Evolutionary conservation across 2,888 invertebrate genomes (phyloP), one percentile per base, ranked within the genome.

Genomic region (Erannis defoliaria): DNA sequence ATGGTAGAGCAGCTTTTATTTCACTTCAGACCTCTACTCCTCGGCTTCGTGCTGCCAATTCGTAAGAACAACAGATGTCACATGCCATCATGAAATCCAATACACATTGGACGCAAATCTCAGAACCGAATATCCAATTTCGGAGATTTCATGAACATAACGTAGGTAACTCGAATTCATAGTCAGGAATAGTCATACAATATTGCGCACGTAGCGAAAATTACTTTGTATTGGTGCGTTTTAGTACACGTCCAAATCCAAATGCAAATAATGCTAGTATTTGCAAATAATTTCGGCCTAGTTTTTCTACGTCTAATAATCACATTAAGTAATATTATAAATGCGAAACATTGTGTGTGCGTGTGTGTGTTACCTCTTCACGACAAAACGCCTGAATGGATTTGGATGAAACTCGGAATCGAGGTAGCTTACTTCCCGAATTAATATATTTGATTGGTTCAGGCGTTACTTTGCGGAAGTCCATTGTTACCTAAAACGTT

Each of bases 51-150:
- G 62, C 31, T 29, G 35, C 29, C 57, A 50, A 58, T 57, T 54
- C 56, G 40, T 53, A 57, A 26, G 38, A 55, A 59, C 55, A 64
- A 31, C 68, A 68, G 66, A 66, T 67, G 70, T 62, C 62, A 51
- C 50, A 26, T 48, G 38, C 10, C 50, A 64, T 64, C 62, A 71
- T 67, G 37, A 56, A 66, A 61, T 38, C 55, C 51, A 49, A 59
- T 63, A 68, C 56, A 62, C 60, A 58, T 62, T 58, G 51, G 35
- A 66, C 33, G 23, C 45, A 49, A 61, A 58, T 53, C 50, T 46
- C 46, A 19, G 45, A 35, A 56, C 42, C 48, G 40, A 49, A 62
- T 66, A 71, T 66, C 62, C 62, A 58, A 67, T 71, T 61, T 65
- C 55, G 29, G 45, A 35, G 45, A 43, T 61, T 58, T 58, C 55